phyloP scores from a whole-genome alignment of 92 coral and sea anemone species.

The Isaurus tuberculatus region DNA sequence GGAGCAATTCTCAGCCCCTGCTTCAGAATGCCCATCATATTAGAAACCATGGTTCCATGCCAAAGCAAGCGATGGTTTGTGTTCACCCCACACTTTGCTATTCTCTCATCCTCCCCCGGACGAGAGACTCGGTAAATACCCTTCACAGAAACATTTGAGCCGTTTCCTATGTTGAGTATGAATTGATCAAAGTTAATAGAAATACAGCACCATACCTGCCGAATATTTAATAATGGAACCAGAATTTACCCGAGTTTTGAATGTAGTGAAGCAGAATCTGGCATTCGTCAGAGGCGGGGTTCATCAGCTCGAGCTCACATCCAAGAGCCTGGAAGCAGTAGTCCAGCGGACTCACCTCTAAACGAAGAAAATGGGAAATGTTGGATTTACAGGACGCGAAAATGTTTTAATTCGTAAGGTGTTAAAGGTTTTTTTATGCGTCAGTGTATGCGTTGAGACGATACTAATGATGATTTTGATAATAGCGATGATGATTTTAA shows the following conservation, averaged over 20 bases:
- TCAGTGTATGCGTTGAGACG: no score
- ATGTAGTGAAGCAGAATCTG: slow-evolving; percentile 79
- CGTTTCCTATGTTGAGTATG: not conserved
- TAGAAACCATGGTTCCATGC: slow-evolving; percentile 83
- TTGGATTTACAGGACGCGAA: no score
- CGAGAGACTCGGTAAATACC: slow-evolving; percentile 79
- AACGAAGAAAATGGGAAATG: not conserved
- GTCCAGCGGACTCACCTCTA: slow-evolving; percentile 83
- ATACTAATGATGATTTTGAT: not conserved
- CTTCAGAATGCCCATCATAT: slow-evolving; percentile 79
- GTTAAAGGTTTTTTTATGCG: no score
- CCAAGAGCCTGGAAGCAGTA: slow-evolving; percentile 80
- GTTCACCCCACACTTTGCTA: slow-evolving; percentile 69
- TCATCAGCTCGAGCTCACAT: slow-evolving; percentile 72
- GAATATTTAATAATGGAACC: not conserved
- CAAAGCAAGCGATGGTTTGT: slow-evolving; percentile 83
- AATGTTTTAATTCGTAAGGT: not conserved
- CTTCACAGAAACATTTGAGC: slow-evolving; percentile 15
- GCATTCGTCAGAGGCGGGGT: slow-evolving; percentile 76
- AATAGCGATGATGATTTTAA: no score
- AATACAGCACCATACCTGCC: no score
- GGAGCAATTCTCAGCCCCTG: slow-evolving; percentile 89
- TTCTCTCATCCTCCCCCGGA: slow-evolving; percentile 77
- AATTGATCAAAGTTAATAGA: not conserved
- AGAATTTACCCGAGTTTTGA: slow-evolving; percentile 64